Evolutionary conservation across 1,140 invertebrate genomes (phyloP).

Genomic region (Pseudachorutes palmiensis): DNA sequence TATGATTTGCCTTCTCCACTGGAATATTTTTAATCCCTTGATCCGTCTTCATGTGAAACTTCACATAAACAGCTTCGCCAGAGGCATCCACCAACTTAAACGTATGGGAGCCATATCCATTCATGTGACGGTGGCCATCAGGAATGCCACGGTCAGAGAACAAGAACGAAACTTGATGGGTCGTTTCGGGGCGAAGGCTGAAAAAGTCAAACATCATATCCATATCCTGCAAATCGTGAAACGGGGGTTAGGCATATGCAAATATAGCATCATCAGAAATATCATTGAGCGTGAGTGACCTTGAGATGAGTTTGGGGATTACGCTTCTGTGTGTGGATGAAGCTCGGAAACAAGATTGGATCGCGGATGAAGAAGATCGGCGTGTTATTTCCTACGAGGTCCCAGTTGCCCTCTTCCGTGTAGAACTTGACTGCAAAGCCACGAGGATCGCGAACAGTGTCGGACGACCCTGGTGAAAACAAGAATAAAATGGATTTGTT

Average conservation of each 20-base stretch:
- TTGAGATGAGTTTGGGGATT: conserved; percentile 62
- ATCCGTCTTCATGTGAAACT: conserved; percentile 58
- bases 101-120: conserved; percentile 63
- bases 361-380: conserved; percentile 67
- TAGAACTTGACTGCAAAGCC: conserved; percentile 91
- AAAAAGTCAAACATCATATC: conserved; percentile 54
- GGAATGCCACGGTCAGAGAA: conserved; percentile 53
- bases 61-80: conserved; percentile 52
- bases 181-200: conserved; percentile 49
- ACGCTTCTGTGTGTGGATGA: conserved; percentile 57
- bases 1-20: conserved; percentile 50
- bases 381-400: conserved; percentile 64
- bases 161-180: conserved; percentile 50
- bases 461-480: conserved; percentile 56
- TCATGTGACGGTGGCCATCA: conserved; percentile 53
- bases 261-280: not conserved
- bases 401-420: conserved; percentile 67
- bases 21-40: conserved; percentile 60
- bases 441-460: conserved; percentile 79
- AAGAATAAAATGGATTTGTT: not conserved
- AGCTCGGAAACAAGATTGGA: conserved; percentile 55
- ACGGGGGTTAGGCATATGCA: not conserved
- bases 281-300: conserved; percentile 37
- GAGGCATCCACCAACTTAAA: conserved; percentile 59
- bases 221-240: conserved; percentile 39